Evolutionary conservation across 2,888 invertebrate genomes (phyloP).

Genomic region (Dynastes tityus): DNA sequence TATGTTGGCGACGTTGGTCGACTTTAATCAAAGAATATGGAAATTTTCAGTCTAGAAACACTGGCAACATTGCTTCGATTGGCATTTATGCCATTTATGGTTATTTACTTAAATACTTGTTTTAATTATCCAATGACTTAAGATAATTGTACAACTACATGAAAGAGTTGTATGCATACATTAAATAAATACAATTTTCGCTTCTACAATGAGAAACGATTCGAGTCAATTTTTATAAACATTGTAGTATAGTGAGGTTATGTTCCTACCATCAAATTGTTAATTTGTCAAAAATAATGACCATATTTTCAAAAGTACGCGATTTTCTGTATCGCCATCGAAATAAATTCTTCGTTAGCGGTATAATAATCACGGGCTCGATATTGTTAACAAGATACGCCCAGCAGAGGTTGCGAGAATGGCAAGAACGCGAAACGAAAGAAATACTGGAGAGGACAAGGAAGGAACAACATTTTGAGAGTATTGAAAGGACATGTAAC

Average conservation of each 20-base stretch:
- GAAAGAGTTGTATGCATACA: too few species aligned
- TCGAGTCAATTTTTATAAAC: too few species aligned
- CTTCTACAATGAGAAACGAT: too few species aligned
- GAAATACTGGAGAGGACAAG: slow-evolving; percentile 87
- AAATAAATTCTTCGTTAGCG: slow-evolving; percentile 86
- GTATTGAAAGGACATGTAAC: slow-evolving; percentile 90
- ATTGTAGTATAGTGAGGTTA: background rate
- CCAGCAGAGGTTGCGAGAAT: slow-evolving; percentile 84
- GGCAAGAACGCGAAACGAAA: slow-evolving; percentile 87
- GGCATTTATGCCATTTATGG: too few species aligned
- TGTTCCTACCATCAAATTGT: background rate
- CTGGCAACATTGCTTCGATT: too few species aligned
- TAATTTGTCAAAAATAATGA: slow-evolving; percentile 60
- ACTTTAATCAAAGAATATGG: too few species aligned
- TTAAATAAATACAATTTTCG: too few species aligned
- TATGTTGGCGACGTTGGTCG: too few species aligned
- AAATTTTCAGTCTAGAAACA: too few species aligned
- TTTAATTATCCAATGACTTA: too few species aligned
- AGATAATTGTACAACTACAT: too few species aligned
- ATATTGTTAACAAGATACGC: slow-evolving; percentile 84
- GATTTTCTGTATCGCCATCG: slow-evolving; percentile 87
- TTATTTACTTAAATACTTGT: too few species aligned
- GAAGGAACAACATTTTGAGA: slow-evolving; percentile 91
- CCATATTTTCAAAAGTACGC: slow-evolving; percentile 82
- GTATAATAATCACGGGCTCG: slow-evolving; percentile 83